phyloP scores from a whole-genome alignment of 2,113 vertebrate genomes.

The Stigmatopora nigra region DNA sequence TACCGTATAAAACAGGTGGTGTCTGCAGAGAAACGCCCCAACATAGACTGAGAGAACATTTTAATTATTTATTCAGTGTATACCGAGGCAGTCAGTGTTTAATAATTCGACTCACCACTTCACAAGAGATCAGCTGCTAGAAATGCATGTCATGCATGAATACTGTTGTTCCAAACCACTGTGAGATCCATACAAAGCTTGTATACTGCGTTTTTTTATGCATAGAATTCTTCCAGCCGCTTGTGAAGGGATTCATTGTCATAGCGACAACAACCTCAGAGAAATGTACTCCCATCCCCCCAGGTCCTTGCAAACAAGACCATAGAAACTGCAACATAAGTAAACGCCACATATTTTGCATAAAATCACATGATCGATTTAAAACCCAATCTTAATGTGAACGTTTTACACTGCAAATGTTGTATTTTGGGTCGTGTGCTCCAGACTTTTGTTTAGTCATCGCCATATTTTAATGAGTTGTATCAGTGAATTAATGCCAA shows the following conservation, averaged over 20 bases:
- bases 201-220: conserved; percentile 7
- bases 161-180: background rate
- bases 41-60: background rate
- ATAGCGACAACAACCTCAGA: conserved; percentile 15
- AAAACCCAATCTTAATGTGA: conserved; percentile 22
- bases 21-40: background rate
- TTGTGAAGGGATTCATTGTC: conserved; percentile 9
- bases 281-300: background rate
- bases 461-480: background rate
- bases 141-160: conserved; percentile 28
- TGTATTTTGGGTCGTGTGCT: background rate
- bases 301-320: conserved; percentile 1
- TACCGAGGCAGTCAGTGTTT: background rate
- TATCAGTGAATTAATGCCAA: background rate
- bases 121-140: conserved; percentile 26
- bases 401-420: background rate
- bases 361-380: conserved; percentile 41
- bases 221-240: conserved; percentile 1
- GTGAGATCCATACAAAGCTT: background rate
- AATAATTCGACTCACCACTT: background rate
- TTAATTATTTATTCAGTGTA: background rate
- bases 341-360: conserved; percentile 20
- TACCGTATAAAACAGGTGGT: background rate
- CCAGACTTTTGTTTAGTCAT: background rate
- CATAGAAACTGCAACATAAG: conserved; percentile 29